Evolutionary conservation across 2,888 invertebrate genomes (phyloP).

Genomic region (Pammene aurita): DNA sequence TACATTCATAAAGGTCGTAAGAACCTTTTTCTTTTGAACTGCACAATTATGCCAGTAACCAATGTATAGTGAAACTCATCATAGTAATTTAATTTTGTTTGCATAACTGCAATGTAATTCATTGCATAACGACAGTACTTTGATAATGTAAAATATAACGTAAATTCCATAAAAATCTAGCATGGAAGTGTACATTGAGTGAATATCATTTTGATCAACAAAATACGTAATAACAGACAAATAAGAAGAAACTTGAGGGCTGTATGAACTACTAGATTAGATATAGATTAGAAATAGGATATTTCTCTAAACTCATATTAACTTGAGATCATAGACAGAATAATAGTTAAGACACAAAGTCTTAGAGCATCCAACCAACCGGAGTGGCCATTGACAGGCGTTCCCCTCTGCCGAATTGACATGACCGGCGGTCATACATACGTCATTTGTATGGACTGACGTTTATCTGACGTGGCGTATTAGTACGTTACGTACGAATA

Average conservation of each 20-base stretch:
- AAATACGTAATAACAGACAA: not conserved
- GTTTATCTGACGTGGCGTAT: no score
- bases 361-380: no score
- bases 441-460: no score
- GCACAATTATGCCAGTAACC: no score
- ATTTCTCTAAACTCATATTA: not conserved
- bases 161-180: not conserved
- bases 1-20: no score
- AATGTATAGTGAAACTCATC: no score
- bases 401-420: no score
- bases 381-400: no score
- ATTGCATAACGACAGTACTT: not conserved
- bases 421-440: no score
- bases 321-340: not conserved
- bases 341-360: no score
- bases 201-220: slow-evolving; percentile 20
- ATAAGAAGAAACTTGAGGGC: slow-evolving; percentile 14
- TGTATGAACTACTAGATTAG: no score
- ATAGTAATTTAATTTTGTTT: slow-evolving; percentile 6
- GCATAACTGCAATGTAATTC: not conserved
- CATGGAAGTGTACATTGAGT: slow-evolving; percentile 5
- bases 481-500: no score
- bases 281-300: not conserved
- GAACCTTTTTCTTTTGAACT: not conserved
- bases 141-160: not conserved